Conservation (phyloP, 2,113 vertebrate species). For the Petrocephalus microphthalmus region DNA sequence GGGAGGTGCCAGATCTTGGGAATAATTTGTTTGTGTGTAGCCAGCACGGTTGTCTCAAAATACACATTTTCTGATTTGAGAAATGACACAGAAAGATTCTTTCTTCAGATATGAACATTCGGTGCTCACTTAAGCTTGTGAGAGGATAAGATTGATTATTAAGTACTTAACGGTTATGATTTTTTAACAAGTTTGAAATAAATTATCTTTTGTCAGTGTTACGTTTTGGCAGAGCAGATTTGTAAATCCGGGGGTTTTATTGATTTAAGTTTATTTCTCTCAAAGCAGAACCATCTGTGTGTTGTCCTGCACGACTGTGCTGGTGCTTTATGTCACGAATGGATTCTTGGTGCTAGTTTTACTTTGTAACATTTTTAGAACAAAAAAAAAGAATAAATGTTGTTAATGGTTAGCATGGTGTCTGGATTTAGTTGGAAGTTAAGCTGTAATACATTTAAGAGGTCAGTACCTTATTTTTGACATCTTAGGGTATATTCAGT, state of each 20-base stretch:
- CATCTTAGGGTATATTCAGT: not conserved
- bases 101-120: constrained; percentile 20
- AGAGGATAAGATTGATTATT: not conserved
- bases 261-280: not conserved
- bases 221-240: not conserved
- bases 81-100: constrained; percentile 39
- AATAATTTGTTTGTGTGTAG: constrained; percentile 6
- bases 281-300: not conserved
- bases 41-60: not conserved
- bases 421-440: not conserved
- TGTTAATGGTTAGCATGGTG: not conserved
- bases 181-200: not conserved
- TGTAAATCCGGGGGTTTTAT: not conserved
- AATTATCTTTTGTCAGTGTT: not conserved
- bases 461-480: not conserved
- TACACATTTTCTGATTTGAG: not conserved
- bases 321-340: constrained; percentile 36
- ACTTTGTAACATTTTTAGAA: constrained; percentile 29
- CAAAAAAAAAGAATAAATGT: not conserved
- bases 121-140: not conserved
- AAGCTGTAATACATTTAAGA: not conserved
- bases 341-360: constrained; percentile 64
- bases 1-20: constrained; percentile 17
- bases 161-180: constrained; percentile 20
- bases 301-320: constrained; percentile 37